These are phyloP conservation scores for Eristalinus sepulchralis DNA, from an alignment of 2,888 invertebrate species.

Conservation along the genomic window DNA sequence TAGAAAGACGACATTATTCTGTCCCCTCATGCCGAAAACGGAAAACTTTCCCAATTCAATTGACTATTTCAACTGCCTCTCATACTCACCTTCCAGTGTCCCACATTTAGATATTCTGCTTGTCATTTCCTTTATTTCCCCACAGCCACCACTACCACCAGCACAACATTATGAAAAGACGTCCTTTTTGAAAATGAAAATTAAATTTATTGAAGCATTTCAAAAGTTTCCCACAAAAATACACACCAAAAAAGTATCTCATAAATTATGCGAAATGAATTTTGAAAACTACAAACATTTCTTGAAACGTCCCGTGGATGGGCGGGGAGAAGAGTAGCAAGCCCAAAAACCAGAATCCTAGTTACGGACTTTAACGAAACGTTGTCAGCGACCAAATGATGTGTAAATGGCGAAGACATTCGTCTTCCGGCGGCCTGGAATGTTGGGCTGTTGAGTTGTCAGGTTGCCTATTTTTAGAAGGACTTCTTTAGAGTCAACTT, in stretches of 20 bases:
- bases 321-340: too few relatives aligned
- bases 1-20: too few relatives aligned
- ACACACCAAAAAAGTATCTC: background rate
- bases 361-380: background rate
- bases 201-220: constrained; percentile 20
- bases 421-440: background rate
- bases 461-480: constrained; percentile 18
- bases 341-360: background rate
- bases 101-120: too few relatives aligned
- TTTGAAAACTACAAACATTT: constrained; percentile 15
- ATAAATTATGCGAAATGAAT: constrained; percentile 29
- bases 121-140: background rate
- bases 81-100: too few relatives aligned
- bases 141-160: background rate
- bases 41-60: too few relatives aligned
- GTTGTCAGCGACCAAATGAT: background rate
- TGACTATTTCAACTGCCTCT: too few relatives aligned
- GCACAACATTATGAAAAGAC: background rate
- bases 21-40: too few relatives aligned
- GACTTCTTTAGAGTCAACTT: constrained; percentile 77
- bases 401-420: background rate
- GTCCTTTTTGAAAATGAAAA: background rate
- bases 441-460: background rate
- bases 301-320: background rate
- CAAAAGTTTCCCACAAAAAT: background rate